These are phyloP conservation scores for Prunella himalayana DNA, from an alignment of 2,113 vertebrate species.

Conservation along the genomic window DNA sequence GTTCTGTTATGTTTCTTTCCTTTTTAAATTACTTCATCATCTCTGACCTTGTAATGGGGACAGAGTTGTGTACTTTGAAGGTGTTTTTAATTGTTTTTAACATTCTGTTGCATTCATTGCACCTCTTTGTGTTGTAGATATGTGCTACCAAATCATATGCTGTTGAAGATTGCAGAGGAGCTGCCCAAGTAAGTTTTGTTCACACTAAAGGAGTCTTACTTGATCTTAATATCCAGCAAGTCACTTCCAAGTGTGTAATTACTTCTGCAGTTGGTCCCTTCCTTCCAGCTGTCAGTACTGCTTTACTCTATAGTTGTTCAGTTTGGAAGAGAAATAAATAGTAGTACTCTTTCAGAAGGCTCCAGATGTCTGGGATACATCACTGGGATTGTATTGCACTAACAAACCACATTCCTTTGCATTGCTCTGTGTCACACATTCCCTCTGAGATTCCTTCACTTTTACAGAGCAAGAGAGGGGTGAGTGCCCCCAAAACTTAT, in stretches of 20 bases:
- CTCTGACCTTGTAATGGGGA: background rate
- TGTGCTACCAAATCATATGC: slow-evolving; percentile 93
- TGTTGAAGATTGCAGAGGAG: slow-evolving; percentile 90
- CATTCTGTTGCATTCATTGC: background rate
- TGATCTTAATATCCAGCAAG: background rate
- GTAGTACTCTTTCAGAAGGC: background rate
- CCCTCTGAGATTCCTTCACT: background rate
- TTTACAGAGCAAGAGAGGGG: background rate
- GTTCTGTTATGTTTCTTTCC: background rate
- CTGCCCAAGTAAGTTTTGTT: slow-evolving; percentile 87
- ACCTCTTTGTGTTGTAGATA: slow-evolving; percentile 75
- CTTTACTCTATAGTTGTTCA: background rate
- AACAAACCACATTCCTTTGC: background rate
- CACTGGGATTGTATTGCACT: background rate
- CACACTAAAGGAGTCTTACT: background rate
- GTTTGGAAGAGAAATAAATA: background rate
- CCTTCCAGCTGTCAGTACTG: background rate
- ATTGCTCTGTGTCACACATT: background rate
- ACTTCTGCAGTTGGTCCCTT: background rate
- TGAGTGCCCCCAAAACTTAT: background rate
- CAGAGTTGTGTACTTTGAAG: background rate
- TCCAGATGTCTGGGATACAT: background rate
- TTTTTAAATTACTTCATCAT: background rate
- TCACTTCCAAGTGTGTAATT: background rate
- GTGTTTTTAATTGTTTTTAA: background rate